Evolutionary conservation across 2,113 vertebrate genomes (phyloP).

Genomic region (Paralichthys olivaceus): DNA sequence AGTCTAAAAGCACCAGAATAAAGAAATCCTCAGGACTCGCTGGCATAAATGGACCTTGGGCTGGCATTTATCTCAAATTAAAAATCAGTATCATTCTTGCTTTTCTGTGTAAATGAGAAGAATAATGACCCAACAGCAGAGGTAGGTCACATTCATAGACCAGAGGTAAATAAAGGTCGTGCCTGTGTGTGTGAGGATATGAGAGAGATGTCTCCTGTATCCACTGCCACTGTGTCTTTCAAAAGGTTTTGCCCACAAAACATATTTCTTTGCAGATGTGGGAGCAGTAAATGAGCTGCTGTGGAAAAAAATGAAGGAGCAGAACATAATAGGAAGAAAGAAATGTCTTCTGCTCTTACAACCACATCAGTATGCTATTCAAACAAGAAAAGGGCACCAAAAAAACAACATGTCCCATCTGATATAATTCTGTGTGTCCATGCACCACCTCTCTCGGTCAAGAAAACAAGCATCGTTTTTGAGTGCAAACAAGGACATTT

Average conservation of each 20-base stretch:
- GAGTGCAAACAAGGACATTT: background rate
- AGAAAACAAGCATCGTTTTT: conserved; percentile 1
- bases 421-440: background rate
- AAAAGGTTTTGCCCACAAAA: background rate
- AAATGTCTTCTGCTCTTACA: conserved; percentile 1
- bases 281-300: conserved; percentile 20
- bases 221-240: conserved; percentile 14
- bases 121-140: background rate
- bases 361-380: background rate
- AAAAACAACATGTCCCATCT: background rate
- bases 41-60: background rate
- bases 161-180: conserved; percentile 53
- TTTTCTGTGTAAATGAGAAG: background rate
- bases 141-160: background rate
- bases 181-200: conserved; percentile 1
- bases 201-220: background rate
- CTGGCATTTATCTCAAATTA: background rate
- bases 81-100: background rate
- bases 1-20: background rate
- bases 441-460: background rate
- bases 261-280: background rate
- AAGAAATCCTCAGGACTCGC: background rate
- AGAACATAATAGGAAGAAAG: background rate
- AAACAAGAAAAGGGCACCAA: background rate
- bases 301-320: background rate